A percentile compares a stretch with the other conserved stretches of the same genome.
Evolutionary conservation across 2,888 invertebrate species (phyloP).

Genomic region (Galerucella pusilla): DNA sequence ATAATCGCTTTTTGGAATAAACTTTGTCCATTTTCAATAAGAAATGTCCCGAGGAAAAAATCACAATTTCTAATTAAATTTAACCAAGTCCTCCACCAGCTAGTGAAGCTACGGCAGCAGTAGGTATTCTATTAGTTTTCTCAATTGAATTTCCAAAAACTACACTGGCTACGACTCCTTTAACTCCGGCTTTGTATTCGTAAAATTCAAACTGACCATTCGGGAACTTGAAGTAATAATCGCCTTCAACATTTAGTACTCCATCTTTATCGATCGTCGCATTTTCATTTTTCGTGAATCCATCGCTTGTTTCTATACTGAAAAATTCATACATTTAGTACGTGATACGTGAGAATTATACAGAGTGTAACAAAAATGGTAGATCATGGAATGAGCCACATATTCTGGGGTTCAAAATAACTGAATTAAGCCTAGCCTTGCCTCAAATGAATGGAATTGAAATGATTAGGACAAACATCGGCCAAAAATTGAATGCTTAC

Average conservation of each 20-base stretch:
- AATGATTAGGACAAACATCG: too few species aligned
- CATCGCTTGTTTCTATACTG: slow-evolving; percentile 13
- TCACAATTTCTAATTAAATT: background rate
- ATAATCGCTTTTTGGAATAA: too few species aligned
- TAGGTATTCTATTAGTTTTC: background rate
- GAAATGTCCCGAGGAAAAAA: too few species aligned
- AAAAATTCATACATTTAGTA: background rate
- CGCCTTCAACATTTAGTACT: background rate
- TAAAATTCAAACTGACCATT: slow-evolving; percentile 7
- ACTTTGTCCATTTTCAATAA: too few species aligned
- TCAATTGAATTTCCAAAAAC: background rate
- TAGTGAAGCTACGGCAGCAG: background rate
- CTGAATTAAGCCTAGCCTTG: too few species aligned
- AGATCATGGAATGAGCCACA: too few species aligned
- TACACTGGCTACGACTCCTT: slow-evolving; percentile 2
- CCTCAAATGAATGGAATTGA: too few species aligned
- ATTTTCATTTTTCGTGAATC: slow-evolving; percentile 6
- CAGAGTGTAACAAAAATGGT: too few species aligned
- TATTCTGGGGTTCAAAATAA: too few species aligned
- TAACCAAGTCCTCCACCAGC: slow-evolving; percentile 15
- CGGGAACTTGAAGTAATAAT: slow-evolving; percentile 14
- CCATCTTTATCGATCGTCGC: slow-evolving; percentile 10
- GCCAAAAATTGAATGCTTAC: too few species aligned
- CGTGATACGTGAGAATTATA: too few species aligned
- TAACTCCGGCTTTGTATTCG: background rate